Conservation (phyloP, 2,797 vertebrate species). For the Toxotes lorentzi region DNA sequence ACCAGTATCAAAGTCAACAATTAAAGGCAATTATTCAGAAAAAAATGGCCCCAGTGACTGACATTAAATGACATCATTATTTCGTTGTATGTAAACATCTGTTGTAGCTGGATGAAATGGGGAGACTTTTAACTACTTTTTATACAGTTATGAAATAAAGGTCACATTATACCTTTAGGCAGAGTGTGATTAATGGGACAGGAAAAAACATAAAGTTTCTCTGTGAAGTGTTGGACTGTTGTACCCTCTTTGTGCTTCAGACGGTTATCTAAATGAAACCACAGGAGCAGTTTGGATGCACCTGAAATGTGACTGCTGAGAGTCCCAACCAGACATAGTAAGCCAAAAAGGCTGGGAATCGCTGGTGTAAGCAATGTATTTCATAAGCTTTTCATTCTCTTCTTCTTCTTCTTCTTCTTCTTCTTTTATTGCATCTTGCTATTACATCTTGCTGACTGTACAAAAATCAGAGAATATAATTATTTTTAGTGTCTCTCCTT, state of each 20-base stretch:
- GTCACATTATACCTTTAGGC: background rate
- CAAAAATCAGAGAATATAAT: background rate
- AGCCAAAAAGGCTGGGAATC: background rate
- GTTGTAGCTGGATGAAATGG: background rate
- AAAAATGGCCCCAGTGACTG: too few species aligned
- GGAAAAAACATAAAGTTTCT: background rate
- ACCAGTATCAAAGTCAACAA: background rate
- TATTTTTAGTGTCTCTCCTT: background rate
- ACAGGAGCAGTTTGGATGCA: background rate
- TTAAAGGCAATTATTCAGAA: background rate
- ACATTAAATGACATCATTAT: background rate
- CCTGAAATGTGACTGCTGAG: background rate
- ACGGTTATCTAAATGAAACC: background rate
- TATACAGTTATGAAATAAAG: background rate
- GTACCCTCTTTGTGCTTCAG: background rate
- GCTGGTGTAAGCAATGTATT: background rate
- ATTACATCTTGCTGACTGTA: background rate
- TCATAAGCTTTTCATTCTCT: background rate
- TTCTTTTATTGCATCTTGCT: background rate
- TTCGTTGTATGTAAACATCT: background rate
- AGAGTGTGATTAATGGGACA: background rate
- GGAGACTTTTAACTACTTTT: background rate
- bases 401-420: too few species aligned
- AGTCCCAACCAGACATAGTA: background rate
- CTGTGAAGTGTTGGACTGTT: background rate